phyloP scores from a whole-genome alignment of 53 echinoderm and acorn worm species.

The Paracentrotus lividus region DNA sequence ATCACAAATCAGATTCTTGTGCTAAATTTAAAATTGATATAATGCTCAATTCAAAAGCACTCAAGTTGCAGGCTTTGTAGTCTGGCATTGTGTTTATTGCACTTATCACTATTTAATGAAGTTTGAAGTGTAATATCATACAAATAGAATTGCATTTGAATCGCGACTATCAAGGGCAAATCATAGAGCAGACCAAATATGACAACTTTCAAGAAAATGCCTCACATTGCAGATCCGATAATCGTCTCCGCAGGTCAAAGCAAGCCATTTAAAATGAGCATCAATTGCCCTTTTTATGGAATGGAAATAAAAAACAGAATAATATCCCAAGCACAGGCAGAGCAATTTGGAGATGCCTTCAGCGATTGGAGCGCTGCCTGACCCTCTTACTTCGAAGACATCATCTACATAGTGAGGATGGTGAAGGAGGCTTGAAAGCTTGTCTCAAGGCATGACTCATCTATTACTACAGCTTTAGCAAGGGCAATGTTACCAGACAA shows the following conservation, averaged over 20 bases:
- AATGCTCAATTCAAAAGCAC: background rate
- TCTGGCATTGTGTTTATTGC: background rate
- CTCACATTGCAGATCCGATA: background rate
- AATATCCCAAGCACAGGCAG: background rate
- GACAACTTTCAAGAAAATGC: background rate
- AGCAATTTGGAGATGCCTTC: constrained; percentile 14
- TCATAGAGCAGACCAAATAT: background rate
- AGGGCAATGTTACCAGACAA: constrained; percentile 48
- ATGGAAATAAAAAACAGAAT: background rate
- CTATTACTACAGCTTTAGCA: constrained; percentile 44
- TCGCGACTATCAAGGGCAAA: background rate
- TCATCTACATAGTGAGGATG: background rate
- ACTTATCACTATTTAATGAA: background rate
- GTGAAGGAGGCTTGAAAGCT: background rate
- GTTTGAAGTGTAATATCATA: background rate
- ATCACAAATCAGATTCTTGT: background rate
- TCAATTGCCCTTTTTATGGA: background rate
- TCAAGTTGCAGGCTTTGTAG: background rate
- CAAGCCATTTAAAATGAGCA: background rate
- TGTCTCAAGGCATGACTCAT: constrained; percentile 28
- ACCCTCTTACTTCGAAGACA: constrained; percentile 13
- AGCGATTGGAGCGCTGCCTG: constrained; percentile 43
- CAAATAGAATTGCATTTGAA: background rate
- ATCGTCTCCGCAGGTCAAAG: background rate
- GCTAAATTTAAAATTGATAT: background rate